Conservation (phyloP, 2,888 invertebrate genomes). For the Halictus ligatus region DNA sequence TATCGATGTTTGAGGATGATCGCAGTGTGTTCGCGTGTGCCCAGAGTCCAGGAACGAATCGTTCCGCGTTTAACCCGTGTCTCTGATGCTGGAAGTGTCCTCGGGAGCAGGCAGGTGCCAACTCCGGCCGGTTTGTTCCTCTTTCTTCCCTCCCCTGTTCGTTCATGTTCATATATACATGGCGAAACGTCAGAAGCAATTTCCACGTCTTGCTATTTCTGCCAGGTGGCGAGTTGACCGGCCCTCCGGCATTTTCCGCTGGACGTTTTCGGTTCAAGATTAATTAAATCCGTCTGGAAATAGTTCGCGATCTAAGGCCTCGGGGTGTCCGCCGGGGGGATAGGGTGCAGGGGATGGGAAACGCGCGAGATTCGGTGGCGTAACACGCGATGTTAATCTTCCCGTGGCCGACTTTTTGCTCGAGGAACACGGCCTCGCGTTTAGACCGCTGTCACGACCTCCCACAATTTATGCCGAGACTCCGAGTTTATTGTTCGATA, state of each 20-base stretch:
- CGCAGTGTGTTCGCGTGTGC: neutral
- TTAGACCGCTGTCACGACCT: constrained; percentile 58
- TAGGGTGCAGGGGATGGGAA: constrained; percentile 31
- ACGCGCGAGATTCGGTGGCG: constrained; percentile 61
- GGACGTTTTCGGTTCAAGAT: constrained; percentile 81
- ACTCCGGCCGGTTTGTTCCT: constrained; percentile 68
- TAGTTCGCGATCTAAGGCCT: constrained; percentile 68
- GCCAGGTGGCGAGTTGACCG: constrained; percentile 76
- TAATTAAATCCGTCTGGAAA: constrained; percentile 82
- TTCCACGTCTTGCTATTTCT: constrained; percentile 78
- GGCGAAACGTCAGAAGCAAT: constrained; percentile 54
- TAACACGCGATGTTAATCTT: constrained; percentile 73
- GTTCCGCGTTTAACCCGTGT: neutral
- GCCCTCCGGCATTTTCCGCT: constrained; percentile 73
- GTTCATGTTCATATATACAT: constrained; percentile 28
- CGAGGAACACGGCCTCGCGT: constrained; percentile 19
- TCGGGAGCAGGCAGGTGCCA: constrained; percentile 73
- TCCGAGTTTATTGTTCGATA: neutral
- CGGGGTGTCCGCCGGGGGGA: neutral
- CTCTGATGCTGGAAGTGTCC: constrained; percentile 20
- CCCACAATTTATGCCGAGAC: neutral
- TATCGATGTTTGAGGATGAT: neutral
- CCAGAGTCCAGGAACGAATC: neutral
- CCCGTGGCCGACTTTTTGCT: constrained; percentile 41
- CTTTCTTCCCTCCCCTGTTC: constrained; percentile 41